Evolutionary conservation across 1,140 invertebrate genomes (phyloP).

Genomic region (Gryllus bimaculatus): DNA sequence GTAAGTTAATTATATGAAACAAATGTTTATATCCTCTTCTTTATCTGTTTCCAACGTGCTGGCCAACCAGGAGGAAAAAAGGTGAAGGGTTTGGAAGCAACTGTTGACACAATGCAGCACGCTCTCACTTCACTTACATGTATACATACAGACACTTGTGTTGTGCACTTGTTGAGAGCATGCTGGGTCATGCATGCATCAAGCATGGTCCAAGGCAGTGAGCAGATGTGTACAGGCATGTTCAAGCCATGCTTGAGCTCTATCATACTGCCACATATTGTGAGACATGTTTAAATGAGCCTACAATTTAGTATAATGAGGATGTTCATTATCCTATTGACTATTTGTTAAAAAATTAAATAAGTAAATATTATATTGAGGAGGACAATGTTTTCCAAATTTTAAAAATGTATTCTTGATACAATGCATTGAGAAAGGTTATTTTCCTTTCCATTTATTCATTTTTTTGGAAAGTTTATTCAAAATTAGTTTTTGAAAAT

Average conservation of each 20-base stretch:
- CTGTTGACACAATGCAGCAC: slow-evolving; percentile 30
- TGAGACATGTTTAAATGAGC: neutral
- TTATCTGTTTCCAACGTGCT: slow-evolving; percentile 8
- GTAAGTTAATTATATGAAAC: neutral
- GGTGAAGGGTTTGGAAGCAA: slow-evolving; percentile 54
- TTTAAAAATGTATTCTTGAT: neutral
- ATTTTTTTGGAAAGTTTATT: neutral
- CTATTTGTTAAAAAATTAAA: neutral
- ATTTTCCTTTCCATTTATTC: neutral
- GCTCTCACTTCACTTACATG: slow-evolving; percentile 14
- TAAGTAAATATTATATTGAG: neutral
- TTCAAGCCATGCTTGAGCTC: neutral
- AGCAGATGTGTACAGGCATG: neutral
- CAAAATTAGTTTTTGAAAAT: neutral
- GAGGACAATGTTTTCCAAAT: neutral
- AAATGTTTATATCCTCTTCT: slow-evolving; percentile 1
- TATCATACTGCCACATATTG: neutral
- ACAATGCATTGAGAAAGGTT: neutral
- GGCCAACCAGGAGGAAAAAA: slow-evolving; percentile 53
- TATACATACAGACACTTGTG: slow-evolving; percentile 12
- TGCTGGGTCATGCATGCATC: slow-evolving; percentile 8
- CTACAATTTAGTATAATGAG: neutral
- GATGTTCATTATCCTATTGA: neutral
- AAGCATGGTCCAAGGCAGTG: slow-evolving; percentile 2
- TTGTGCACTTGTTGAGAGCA: slow-evolving; percentile 20